Percentiles rank a stretch among this genome's conserved stretches.
Evolutionary conservation across 2,113 vertebrate genomes (phyloP).

Genomic region (Periophthalmus modestus): DNA sequence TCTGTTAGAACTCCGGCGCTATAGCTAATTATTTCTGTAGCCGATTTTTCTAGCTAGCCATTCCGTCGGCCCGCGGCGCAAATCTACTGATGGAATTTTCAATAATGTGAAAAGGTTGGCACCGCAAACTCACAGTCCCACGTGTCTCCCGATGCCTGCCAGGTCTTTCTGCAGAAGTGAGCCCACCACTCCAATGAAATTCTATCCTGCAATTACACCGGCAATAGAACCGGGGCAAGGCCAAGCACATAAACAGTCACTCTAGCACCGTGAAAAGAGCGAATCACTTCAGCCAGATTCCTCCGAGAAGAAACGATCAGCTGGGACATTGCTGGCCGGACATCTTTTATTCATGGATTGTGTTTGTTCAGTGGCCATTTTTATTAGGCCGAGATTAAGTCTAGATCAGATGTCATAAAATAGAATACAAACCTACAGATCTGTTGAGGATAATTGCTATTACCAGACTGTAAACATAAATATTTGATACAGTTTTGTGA

Average conservation of each 20-base stretch:
- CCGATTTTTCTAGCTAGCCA: slow-evolving; percentile 33
- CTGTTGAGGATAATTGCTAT: neutral
- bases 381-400: neutral
- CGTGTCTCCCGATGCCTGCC: slow-evolving; percentile 47
- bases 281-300: slow-evolving; percentile 32
- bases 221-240: slow-evolving; percentile 42
- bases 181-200: slow-evolving; percentile 56
- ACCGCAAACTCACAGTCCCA: slow-evolving; percentile 26
- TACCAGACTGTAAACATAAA: slow-evolving; percentile 1
- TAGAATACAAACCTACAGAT: neutral
- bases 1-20: slow-evolving; percentile 21
- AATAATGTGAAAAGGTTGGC: slow-evolving; percentile 61
- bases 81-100: slow-evolving; percentile 53
- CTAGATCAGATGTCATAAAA: neutral
- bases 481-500: neutral
- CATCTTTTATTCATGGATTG: slow-evolving; percentile 24
- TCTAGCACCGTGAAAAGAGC: slow-evolving; percentile 26
- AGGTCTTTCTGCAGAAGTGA: slow-evolving; percentile 56
- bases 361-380: slow-evolving; percentile 13
- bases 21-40: slow-evolving; percentile 56
- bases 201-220: slow-evolving; percentile 54
- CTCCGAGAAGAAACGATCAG: slow-evolving; percentile 18
- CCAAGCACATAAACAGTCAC: slow-evolving; percentile 43
- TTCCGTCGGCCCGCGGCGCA: slow-evolving; percentile 32
- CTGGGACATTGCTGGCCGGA: slow-evolving; percentile 14